phyloP scores from a whole-genome alignment of 2,888 invertebrate species.

The Anaspis maculata region DNA sequence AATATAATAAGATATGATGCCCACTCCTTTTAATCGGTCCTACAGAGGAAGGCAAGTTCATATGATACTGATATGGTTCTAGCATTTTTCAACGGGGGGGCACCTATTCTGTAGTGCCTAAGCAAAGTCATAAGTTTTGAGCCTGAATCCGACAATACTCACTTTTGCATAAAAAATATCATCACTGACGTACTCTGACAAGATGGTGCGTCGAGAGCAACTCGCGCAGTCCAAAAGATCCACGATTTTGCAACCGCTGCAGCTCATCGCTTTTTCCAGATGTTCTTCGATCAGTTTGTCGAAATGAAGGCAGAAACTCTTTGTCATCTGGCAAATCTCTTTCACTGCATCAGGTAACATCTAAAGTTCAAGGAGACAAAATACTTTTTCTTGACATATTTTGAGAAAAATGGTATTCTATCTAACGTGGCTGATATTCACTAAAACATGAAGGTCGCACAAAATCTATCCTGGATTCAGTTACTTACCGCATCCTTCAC shows the following conservation, averaged over 20 bases:
- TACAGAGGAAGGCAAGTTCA: no score
- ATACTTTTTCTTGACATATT: no score
- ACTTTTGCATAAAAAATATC: constrained; percentile 22
- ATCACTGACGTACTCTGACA: constrained; percentile 16
- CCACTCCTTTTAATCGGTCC: no score
- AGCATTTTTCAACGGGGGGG: no score
- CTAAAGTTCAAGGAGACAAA: constrained; percentile 15
- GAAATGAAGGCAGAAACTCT: constrained; percentile 32
- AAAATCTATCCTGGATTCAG: constrained; percentile 1
- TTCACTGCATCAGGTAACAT: constrained; percentile 27
- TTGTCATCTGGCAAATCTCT: constrained; percentile 28
- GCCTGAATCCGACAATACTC: no score
- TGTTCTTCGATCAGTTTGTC: constrained; percentile 30
- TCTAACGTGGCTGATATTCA: constrained; percentile 4
- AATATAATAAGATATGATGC: no score
- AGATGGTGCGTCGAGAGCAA: no score
- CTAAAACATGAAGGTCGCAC: no score
- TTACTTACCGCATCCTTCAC: constrained; percentile 29
- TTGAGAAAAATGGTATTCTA: background rate
- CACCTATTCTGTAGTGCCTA: no score
- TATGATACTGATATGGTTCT: no score
- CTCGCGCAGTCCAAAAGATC: constrained; percentile 29
- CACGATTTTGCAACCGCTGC: constrained; percentile 28
- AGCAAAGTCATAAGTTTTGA: no score
- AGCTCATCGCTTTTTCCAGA: constrained; percentile 14